phyloP scores from a whole-genome alignment of 2,113 vertebrate species.

The Pelecanoides urinatrix region DNA sequence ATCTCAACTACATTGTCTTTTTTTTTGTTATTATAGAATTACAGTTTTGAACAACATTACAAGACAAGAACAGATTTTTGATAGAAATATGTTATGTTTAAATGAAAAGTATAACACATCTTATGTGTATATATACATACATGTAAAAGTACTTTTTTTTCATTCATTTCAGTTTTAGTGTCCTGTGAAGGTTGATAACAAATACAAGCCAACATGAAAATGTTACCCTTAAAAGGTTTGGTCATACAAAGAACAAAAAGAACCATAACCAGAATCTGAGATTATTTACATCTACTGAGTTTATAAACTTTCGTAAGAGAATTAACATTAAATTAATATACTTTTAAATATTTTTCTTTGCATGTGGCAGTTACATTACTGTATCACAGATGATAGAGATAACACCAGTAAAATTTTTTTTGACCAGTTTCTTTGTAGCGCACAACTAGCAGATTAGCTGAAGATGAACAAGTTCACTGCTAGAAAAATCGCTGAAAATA shows the following conservation, averaged over 20 bases:
- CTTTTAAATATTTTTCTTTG: neutral
- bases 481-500: neutral
- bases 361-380: neutral
- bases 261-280: neutral
- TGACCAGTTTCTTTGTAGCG: neutral
- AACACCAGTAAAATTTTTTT: neutral
- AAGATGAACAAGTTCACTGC: neutral
- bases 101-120: neutral
- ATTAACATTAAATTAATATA: neutral
- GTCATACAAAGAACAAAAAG: neutral
- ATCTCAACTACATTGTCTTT: neutral
- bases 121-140: neutral
- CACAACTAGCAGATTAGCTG: neutral
- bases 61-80: neutral
- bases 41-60: neutral
- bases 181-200: neutral
- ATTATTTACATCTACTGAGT: neutral
- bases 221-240: neutral
- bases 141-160: neutral
- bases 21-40: neutral
- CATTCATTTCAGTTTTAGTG: neutral
- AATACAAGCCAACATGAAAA: neutral
- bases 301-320: neutral
- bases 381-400: neutral
- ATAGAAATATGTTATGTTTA: neutral